Evolutionary conservation across 2,888 invertebrate species (phyloP).

Genomic region (Furcula furcula): DNA sequence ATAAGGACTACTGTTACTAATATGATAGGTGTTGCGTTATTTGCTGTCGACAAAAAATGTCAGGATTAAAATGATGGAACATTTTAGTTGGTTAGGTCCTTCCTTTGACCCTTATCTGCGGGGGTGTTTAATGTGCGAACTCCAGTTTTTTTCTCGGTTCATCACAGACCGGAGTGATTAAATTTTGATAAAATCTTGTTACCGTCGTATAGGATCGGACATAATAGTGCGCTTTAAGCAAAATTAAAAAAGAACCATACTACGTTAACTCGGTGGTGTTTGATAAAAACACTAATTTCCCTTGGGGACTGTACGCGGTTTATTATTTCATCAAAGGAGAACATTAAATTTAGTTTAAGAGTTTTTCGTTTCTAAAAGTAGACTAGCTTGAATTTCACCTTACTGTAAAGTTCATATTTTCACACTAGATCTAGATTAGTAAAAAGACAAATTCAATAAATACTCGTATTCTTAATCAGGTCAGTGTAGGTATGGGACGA

Average conservation of each 20-base stretch:
- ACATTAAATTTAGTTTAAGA: constrained; percentile 33
- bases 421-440: too few relatives aligned
- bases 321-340: constrained; percentile 47
- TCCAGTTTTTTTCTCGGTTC: constrained; percentile 24
- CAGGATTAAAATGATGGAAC: constrained; percentile 42
- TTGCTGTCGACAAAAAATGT: constrained; percentile 36
- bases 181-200: constrained; percentile 28
- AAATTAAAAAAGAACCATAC: constrained; percentile 39
- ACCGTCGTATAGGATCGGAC: constrained; percentile 10
- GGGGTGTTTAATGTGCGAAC: constrained; percentile 40
- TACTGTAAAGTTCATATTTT: too few relatives aligned
- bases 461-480: too few relatives aligned
- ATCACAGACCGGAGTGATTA: constrained; percentile 25
- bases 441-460: too few relatives aligned
- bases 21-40: constrained; percentile 2
- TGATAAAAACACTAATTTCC: constrained; percentile 57
- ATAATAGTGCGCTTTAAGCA: constrained; percentile 28
- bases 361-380: constrained; percentile 20
- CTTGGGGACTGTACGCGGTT: constrained; percentile 46
- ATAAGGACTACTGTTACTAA: constrained; percentile 7
- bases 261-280: constrained; percentile 37
- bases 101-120: constrained; percentile 36
- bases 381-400: too few relatives aligned
- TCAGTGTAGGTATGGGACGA: too few relatives aligned
- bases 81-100: constrained; percentile 29